A percentile compares a stretch with the other conserved stretches of the same genome.
Conservation (phyloP, 2,888 invertebrate species). For the Pristionchus japonicus region DNA sequence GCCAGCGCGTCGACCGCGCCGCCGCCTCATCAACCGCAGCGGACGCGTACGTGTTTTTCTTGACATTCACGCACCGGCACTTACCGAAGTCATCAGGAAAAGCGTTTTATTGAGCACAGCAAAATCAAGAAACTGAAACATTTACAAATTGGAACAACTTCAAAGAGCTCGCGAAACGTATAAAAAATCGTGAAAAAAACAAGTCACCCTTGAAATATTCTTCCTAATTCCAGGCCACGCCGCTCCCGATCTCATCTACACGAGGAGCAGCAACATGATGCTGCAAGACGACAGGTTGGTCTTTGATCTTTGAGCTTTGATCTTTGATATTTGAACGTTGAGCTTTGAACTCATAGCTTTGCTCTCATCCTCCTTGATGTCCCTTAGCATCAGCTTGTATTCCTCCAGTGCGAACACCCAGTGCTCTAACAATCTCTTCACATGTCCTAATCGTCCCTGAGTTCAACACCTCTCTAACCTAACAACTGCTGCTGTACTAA, state of each 20-base stretch:
- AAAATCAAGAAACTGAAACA: too few relatives aligned
- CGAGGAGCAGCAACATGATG: slow-evolving; percentile 24
- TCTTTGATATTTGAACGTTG: not conserved
- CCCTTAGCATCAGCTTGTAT: not conserved
- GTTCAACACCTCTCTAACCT: not conserved
- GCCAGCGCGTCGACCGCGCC: not conserved
- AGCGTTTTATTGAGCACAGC: too few relatives aligned
- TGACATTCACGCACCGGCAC: too few relatives aligned
- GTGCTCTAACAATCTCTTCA: too few relatives aligned
- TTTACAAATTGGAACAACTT: too few relatives aligned
- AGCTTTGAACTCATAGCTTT: not conserved
- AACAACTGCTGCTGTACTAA: not conserved
- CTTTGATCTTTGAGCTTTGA: not conserved
- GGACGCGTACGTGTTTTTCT: not conserved
- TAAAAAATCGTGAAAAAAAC: too few relatives aligned
- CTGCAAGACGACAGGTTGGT: slow-evolving; percentile 37
- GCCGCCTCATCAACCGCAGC: not conserved
- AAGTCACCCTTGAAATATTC: too few relatives aligned
- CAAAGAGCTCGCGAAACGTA: too few relatives aligned
- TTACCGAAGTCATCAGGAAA: too few relatives aligned
- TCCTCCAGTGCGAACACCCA: too few relatives aligned
- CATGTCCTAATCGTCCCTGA: not conserved
- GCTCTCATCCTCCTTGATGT: not conserved
- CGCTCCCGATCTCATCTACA: slow-evolving; percentile 31
- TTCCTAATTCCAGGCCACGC: not conserved